Percentiles rank a stretch among this genome's conserved stretches.
These are phyloP conservation scores for Carterocephalus palaemon DNA, from an alignment of 2,888 invertebrate species.

Conservation along the genomic window DNA sequence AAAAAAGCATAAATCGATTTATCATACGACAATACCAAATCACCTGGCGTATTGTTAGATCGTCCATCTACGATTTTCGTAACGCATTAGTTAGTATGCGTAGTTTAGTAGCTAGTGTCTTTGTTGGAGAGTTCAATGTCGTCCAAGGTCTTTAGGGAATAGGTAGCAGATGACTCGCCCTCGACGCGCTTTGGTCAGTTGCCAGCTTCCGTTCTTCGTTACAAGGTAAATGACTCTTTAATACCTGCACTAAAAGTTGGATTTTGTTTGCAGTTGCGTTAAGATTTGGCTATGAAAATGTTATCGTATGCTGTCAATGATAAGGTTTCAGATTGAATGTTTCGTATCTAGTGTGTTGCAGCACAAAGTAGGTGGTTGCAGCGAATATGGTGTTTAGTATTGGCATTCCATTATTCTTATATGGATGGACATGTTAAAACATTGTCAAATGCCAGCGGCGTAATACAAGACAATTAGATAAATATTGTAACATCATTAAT, in stretches of 20 bases:
- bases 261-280: not conserved
- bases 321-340: constrained; percentile 2
- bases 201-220: constrained; percentile 29
- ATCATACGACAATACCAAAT: no score
- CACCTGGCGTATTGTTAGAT: no score
- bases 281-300: not conserved
- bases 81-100: no score
- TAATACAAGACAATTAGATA: no score
- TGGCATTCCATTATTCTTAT: not conserved
- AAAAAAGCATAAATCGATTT: no score
- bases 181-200: constrained; percentile 26
- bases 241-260: not conserved
- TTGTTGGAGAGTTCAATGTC: constrained; percentile 49
- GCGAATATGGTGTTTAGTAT: no score
- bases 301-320: not conserved
- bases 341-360: not conserved
- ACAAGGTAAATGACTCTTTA: constrained; percentile 11
- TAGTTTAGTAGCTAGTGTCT: no score
- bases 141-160: constrained; percentile 47
- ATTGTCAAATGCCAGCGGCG: not conserved
- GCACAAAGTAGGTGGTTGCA: no score
- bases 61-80: no score
- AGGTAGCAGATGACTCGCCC: constrained; percentile 39
- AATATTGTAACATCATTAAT: no score
- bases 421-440: not conserved